Evolutionary conservation across 1,140 invertebrate genomes (phyloP).

Genomic region (Drosophila leontia): DNA sequence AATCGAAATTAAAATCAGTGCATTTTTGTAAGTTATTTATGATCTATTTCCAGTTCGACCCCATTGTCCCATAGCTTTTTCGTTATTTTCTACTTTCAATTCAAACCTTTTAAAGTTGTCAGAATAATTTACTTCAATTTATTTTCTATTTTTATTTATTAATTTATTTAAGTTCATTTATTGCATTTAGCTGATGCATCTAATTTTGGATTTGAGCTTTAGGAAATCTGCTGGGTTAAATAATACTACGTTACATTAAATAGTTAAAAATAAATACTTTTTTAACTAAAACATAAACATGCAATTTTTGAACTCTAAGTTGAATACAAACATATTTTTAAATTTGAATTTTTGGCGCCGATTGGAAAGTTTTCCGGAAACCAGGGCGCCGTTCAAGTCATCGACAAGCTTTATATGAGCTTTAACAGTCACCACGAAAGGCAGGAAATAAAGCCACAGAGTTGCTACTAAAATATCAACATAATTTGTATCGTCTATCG

Average conservation of each 20-base stretch:
- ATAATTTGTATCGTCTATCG: not conserved
- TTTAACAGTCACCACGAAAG: not conserved
- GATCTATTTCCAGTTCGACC: too few species aligned
- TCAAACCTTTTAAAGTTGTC: not conserved
- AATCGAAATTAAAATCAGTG: not conserved
- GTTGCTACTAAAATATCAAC: not conserved
- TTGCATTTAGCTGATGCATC: not conserved
- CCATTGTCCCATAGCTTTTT: too few species aligned
- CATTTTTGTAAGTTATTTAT: not conserved
- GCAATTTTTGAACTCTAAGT: too few species aligned
- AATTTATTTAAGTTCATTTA: not conserved
- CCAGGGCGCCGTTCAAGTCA: not conserved
- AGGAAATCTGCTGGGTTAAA: too few species aligned
- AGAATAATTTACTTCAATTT: not conserved
- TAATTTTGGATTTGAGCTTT: not conserved
- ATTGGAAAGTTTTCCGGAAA: not conserved
- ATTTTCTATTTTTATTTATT: not conserved
- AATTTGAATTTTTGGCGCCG: not conserved
- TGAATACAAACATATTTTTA: not conserved
- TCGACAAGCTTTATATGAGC: too few species aligned
- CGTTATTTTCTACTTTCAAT: not conserved
- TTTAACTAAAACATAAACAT: too few species aligned
- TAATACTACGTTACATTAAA: too few species aligned
- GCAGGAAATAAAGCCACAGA: fast-evolving
- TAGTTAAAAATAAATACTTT: too few species aligned